Base-by-base conservation (phyloP, 2,888 invertebrate species). In the Pseudoips prasinana region DNA sequence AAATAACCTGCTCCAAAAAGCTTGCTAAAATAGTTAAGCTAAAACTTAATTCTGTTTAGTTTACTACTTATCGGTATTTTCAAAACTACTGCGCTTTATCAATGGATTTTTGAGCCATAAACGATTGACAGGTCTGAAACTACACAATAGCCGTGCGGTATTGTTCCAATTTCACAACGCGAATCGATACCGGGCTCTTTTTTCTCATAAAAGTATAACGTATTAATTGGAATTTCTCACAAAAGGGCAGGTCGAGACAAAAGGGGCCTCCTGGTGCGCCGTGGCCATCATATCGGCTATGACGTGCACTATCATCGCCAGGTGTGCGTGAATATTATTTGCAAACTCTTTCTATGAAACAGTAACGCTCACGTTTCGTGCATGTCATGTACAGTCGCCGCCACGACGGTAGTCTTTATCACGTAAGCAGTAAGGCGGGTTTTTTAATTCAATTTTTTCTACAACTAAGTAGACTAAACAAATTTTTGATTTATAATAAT, bases 191-290 rank as follows among this genome's bases (percentile, higher is more conserved):
- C 2, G 14, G 44, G 33, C 34, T 45, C 48, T 52, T 65, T 54
- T 67, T 58, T 49, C 33, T 42, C 34, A 46, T 48, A 51, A 54
- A 66, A 62, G 55, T 69, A 61, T 70, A 71, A 66, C 65, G 58
- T 71, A 69, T 73, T 75, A 76, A 80, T 79, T 76, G 77, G 66
- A 76, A 73, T 73, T 66, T 61, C 65, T 65, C 60, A 74, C 73
- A 78, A 76, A 76, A 69, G 71, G 61, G 51, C 38, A 58, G 46
- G 42, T 39, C 46, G 45, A 58, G 64, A 73, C 73, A 75, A 76
- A 73, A 64, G 44, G 39, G 45, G 46, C 38, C 55, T 47, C 44
- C 40, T 35, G 55, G 33, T 44, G 35, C 35, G 53, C 51, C 46
- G 51, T 46, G 46, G 43, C 53, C 52, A 53, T 59, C 51, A 50